Evolutionary conservation across 2,888 invertebrate species (phyloP).

Genomic region (Drosophila monieri): DNA sequence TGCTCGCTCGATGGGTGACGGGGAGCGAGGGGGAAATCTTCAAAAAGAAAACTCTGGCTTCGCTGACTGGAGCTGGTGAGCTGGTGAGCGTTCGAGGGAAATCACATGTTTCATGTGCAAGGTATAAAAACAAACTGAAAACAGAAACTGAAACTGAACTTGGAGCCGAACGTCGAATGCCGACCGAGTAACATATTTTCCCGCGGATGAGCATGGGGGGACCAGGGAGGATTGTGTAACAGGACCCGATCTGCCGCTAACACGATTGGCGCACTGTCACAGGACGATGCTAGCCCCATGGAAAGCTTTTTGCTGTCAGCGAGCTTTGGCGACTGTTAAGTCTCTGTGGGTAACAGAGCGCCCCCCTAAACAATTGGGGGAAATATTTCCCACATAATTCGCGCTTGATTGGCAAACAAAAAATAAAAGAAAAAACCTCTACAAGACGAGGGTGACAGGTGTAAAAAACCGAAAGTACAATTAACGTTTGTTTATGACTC

Average conservation of each 20-base stretch:
- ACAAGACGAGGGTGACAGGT: slow-evolving; percentile 3
- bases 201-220: background rate
- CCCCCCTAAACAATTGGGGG: slow-evolving; percentile 14
- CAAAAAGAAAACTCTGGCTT: slow-evolving; percentile 57
- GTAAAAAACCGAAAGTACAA: slow-evolving; percentile 51
- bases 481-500: slow-evolving; percentile 64
- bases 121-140: slow-evolving; percentile 79
- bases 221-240: slow-evolving; percentile 17
- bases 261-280: slow-evolving; percentile 12
- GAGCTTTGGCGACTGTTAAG: slow-evolving; percentile 17
- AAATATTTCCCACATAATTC: slow-evolving; percentile 35
- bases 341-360: background rate
- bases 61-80: slow-evolving; percentile 17
- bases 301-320: slow-evolving; percentile 9
- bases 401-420: slow-evolving; percentile 11
- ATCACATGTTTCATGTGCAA: slow-evolving; percentile 80
- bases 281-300: slow-evolving; percentile 7
- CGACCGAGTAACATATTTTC: slow-evolving; percentile 41
- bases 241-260: slow-evolving; percentile 25
- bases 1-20: slow-evolving; percentile 22
- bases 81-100: slow-evolving; percentile 55
- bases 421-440: background rate
- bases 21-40: slow-evolving; percentile 47
- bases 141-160: slow-evolving; percentile 57
- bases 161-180: slow-evolving; percentile 24